Evolutionary conservation across 2,888 invertebrate genomes (phyloP), one percentile per base, ranked within the genome.

Genomic region (Ormyrus nitidulus): DNA sequence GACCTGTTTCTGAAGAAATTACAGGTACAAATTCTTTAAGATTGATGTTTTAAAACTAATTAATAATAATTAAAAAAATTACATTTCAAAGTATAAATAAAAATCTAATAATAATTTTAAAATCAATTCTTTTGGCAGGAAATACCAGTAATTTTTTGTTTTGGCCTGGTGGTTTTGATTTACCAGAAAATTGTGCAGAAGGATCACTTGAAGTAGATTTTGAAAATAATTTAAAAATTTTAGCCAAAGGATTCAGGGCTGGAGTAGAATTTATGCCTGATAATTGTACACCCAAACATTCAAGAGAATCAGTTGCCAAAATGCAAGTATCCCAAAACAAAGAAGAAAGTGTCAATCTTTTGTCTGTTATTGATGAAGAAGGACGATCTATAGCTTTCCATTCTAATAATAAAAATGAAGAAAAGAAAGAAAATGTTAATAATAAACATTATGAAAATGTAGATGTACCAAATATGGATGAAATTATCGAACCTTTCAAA

Each of bases 141-240:
- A 95, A 94, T 72, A 93, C 94, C 0, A 94, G 94, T 80, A 96
- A 96, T 88, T 95, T 94, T 87, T 97, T 97, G 0, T 98, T 98
- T 89, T 94, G 96, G 93, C 98, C 98, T 0, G 97, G 96, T 66
- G 96, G 96, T 2, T 95, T 96, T 88, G 91, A 92, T 44, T 90
- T 92, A 81, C 91, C 91, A 51, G 91, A 93, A 68, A 92, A 48
- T 81, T 85, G 48, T 83, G 78, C 0, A 68, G 84, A 8, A 62
- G 77, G 4, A 51, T 51, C 70, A 9, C 64, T 83, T 7, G 81
- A 85, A 34, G 85, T 89, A 4, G 89, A 90, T 72, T 90, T 90
- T 81, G 88, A 88, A 77, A 86, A 86, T 13, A 86, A 88, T 85
- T 84, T 90, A 48, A 86, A 88, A 77, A 89, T 87, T 0, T 66